A percentile compares a stretch with the other conserved stretches of the same genome.
These are phyloP conservation scores for Platorchestia sp. DNA, from an alignment of 1,140 invertebrate species.

Conservation along the genomic window DNA sequence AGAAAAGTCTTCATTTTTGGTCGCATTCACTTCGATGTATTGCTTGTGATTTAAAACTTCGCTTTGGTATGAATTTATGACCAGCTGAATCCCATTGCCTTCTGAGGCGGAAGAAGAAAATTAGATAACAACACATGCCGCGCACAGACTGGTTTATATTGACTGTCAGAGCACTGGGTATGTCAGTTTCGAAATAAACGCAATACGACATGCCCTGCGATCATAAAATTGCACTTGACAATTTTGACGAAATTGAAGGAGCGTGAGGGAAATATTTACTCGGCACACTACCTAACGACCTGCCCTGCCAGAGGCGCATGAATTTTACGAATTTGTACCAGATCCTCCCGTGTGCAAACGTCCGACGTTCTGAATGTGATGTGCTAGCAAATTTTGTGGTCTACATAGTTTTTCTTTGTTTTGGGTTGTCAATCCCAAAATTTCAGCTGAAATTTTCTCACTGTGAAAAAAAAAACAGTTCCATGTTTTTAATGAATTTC, in stretches of 20 bases:
- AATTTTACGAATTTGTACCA: constrained; percentile 20
- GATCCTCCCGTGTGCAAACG: neutral
- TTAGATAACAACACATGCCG: neutral
- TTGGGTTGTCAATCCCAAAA: neutral
- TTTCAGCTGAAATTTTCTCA: neutral
- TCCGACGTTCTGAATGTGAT: neutral
- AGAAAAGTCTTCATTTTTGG: neutral
- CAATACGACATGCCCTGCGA: neutral
- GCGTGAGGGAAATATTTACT: constrained; percentile 52
- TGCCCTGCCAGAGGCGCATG: neutral
- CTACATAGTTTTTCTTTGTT: neutral
- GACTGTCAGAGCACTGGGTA: neutral
- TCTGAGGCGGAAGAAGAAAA: neutral
- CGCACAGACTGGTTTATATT: neutral
- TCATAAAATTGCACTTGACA: neutral
- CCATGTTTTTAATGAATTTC: neutral
- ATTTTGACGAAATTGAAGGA: constrained; percentile 42
- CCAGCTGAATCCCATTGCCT: neutral
- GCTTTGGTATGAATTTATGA: neutral
- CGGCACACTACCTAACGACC: constrained; percentile 27
- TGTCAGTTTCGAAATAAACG: neutral
- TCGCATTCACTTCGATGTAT: neutral
- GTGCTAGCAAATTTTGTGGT: neutral
- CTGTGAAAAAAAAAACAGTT: neutral
- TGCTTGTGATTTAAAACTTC: neutral